Percentiles rank a stretch among this genome's conserved stretches.
Evolutionary conservation across 2,113 vertebrate species (phyloP).

Genomic region (Madoqua kirkii): DNA sequence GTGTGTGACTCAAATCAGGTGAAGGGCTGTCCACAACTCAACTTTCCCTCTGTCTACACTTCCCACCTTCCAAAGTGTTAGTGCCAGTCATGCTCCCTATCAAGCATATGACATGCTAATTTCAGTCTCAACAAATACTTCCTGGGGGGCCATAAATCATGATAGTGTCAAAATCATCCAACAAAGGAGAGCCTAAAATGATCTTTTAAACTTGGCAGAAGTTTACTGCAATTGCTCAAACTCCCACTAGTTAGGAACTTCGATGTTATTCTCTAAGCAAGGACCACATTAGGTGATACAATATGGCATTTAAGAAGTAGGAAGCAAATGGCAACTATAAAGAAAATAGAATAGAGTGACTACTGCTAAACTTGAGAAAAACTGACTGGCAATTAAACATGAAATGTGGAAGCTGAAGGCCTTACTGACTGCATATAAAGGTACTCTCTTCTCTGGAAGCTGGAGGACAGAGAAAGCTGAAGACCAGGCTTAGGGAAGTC

Average conservation of each 20-base stretch:
- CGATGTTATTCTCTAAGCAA: not conserved
- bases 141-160: not conserved
- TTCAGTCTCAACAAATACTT: not conserved
- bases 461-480: not conserved
- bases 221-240: no score
- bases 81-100: no score
- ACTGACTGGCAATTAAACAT: not conserved
- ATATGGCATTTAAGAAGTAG: not conserved
- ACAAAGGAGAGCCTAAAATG: not conserved
- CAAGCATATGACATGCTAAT: not conserved
- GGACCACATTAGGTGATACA: not conserved
- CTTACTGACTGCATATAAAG: not conserved
- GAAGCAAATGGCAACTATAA: not conserved
- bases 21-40: not conserved
- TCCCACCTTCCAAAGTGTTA: not conserved
- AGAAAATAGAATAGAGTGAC: no score
- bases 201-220: not conserved
- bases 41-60: not conserved
- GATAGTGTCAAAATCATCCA: not conserved
- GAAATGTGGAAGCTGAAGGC: not conserved
- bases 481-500: no score
- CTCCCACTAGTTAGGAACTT: not conserved
- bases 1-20: accelerated
- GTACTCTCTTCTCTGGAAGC: not conserved
- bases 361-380: not conserved